These are phyloP conservation scores for Caenorhabditis macrosperma DNA, from an alignment of 2,888 invertebrate genomes.

Conservation along the genomic window DNA sequence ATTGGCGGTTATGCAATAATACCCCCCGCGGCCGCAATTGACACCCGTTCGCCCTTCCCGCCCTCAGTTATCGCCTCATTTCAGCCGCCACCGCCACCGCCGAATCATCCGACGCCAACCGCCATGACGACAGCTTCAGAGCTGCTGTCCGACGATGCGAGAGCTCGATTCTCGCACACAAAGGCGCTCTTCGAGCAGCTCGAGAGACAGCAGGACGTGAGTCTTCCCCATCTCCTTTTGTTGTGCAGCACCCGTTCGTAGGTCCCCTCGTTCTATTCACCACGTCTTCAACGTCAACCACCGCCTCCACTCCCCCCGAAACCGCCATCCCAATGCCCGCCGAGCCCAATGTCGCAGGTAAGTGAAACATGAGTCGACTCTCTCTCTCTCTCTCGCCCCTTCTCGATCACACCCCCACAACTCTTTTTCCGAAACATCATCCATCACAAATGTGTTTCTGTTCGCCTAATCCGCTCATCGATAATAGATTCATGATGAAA, in stretches of 20 bases:
- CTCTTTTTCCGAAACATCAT: conserved; percentile 9
- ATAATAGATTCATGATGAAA: conserved; percentile 55
- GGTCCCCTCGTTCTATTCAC: conserved; percentile 78
- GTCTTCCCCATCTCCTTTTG: not conserved
- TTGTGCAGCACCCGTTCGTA: conserved; percentile 27
- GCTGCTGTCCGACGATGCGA: conserved; percentile 73
- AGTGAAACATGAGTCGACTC: not conserved
- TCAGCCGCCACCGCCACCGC: conserved; percentile 39
- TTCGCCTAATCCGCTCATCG: conserved; percentile 54
- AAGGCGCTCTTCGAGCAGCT: conserved; percentile 80
- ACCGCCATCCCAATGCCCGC: conserved; percentile 54
- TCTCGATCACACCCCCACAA: not conserved
- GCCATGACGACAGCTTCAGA: conserved; percentile 71
- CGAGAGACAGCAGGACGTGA: conserved; percentile 72
- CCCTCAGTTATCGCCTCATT: conserved; percentile 4
- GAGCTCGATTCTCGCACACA: conserved; percentile 77
- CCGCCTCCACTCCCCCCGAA: conserved; percentile 70
- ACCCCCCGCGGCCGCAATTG: conserved; percentile 21
- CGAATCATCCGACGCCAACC: not conserved
- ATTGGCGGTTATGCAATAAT: conserved; percentile 53
- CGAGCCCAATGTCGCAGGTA: conserved; percentile 73
- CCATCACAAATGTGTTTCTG: conserved; percentile 22
- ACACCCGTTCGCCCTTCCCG: not conserved
- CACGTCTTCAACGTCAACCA: conserved; percentile 76
- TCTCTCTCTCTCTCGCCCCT: conserved; percentile 15